Evolutionary conservation across 2,888 invertebrate species (phyloP).

Genomic region (Drosophila infuscata): DNA sequence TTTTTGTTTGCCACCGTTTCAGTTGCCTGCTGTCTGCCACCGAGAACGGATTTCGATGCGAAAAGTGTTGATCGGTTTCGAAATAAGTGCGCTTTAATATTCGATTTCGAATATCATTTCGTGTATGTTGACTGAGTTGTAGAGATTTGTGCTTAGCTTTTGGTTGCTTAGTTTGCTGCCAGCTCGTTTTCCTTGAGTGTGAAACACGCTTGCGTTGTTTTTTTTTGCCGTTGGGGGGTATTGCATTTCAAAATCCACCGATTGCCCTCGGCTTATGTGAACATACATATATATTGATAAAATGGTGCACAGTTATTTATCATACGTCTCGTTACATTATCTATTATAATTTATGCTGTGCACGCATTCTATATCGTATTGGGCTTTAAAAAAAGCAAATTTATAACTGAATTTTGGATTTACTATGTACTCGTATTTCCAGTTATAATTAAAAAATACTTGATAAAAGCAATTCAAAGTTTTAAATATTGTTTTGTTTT

Average conservation of each 20-base stretch:
- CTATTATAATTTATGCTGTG: neutral
- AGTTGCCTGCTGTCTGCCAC: constrained; percentile 57
- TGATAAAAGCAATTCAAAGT: neutral
- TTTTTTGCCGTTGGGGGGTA: constrained; percentile 22
- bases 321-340: neutral
- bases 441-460: neutral
- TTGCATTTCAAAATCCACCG: constrained; percentile 43
- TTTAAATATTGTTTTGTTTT: neutral
- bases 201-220: constrained; percentile 7
- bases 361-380: neutral
- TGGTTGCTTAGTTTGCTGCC: neutral
- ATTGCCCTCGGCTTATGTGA: neutral
- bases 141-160: neutral
- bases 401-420: neutral
- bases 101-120: constrained; percentile 4
- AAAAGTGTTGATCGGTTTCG: constrained; percentile 4
- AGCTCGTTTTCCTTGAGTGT: constrained; percentile 45
- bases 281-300: neutral
- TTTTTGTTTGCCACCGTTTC: constrained; percentile 28
- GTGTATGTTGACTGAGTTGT: constrained; percentile 6
- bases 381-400: neutral
- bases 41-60: constrained; percentile 47
- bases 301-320: neutral
- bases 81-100: constrained; percentile 16
- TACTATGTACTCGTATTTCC: neutral